Percentiles rank a stretch among this genome's conserved stretches.
Conservation (phyloP, 2,888 invertebrate species). For the Diplolepis rosae region DNA sequence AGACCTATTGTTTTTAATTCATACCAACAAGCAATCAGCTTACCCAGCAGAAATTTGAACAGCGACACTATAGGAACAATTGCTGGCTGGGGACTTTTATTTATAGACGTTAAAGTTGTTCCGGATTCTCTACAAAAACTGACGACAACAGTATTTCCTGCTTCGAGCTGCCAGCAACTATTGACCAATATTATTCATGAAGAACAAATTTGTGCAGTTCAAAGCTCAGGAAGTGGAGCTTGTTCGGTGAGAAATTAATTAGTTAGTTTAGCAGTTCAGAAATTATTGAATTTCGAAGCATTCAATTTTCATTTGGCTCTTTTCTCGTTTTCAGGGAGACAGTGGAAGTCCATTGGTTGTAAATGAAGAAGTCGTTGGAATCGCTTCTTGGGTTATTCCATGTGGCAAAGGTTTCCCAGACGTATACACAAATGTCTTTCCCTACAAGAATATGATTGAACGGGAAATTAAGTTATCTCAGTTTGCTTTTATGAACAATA, state of each 20-base stretch:
- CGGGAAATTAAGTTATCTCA: neutral
- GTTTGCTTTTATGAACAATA: neutral
- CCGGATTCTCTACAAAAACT: constrained; percentile 25
- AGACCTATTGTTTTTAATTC: constrained; percentile 1
- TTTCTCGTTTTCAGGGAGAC: constrained; percentile 33
- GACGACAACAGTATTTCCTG: neutral
- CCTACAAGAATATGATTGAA: constrained; percentile 21
- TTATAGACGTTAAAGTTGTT: neutral
- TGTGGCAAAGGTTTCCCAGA: constrained; percentile 36
- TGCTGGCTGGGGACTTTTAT: constrained; percentile 33
- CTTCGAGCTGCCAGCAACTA: neutral
- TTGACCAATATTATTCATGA: neutral
- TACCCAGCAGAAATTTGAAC: constrained; percentile 18
- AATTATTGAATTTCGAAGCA: neutral
- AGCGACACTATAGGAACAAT: neutral
- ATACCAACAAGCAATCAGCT: constrained; percentile 15
- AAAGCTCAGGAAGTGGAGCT: constrained; percentile 20
- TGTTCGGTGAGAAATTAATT: constrained; percentile 31
- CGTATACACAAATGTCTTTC: constrained; percentile 37
- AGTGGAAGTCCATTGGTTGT: constrained; percentile 37
- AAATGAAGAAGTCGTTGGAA: constrained; percentile 32
- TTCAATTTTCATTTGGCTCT: neutral
- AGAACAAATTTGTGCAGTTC: constrained; percentile 33
- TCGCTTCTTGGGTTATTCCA: constrained; percentile 34
- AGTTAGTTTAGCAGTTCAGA: too few species aligned